Base-by-base conservation (phyloP, 2,888 invertebrate species). In the Lycia hirtaria region DNA sequence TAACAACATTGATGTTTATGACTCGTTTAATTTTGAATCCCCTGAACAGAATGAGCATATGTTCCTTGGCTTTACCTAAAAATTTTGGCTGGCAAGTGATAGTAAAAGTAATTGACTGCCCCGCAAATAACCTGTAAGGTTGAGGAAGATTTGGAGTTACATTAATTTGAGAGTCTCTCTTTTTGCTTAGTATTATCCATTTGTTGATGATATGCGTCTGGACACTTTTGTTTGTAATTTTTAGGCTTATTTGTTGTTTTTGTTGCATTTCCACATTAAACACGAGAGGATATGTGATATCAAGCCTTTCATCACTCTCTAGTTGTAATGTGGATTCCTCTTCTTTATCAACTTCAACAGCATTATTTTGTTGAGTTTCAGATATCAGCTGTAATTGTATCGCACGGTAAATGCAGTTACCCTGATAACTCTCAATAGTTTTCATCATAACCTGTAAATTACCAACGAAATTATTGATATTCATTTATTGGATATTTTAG, bases 341-440 rank as follows among this genome's bases (percentile, higher is more conserved):
- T 53, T 80, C 73, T 32, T 74, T 65, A 5, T 68, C 62, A 15
- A 35, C 26, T 5, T 50, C 30, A 5, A 48, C 17, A 43, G 44
- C 12, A 12, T 49, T 45, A 5, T 56, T 56, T 48, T 59, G 50
- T 26, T 49, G 45, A 22, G 4, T 56, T 15, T 62, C 56, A 15
- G 35, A 33, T 10, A 54, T 56, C 14, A 49, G 33, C 38, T 62
- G 60, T 59, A 90, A 62, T 75, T 84, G 87, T 48, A 95, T 73
- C 0, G 94, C 95, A 65, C 96, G 88, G 95, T 95, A 94, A 41
- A 81, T 80, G 54, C 83, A 93, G 9, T 73, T 68, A 12, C 90
- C 92, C 86, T 95, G 94, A 67, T 94, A 93, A 78, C 96, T 96
- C 84, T 96, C 96, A 68, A 96, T 95, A 1, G 94, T 93, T 76